Evolutionary conservation across 2,888 invertebrate species (phyloP).

Genomic region (Sesia apiformis): DNA sequence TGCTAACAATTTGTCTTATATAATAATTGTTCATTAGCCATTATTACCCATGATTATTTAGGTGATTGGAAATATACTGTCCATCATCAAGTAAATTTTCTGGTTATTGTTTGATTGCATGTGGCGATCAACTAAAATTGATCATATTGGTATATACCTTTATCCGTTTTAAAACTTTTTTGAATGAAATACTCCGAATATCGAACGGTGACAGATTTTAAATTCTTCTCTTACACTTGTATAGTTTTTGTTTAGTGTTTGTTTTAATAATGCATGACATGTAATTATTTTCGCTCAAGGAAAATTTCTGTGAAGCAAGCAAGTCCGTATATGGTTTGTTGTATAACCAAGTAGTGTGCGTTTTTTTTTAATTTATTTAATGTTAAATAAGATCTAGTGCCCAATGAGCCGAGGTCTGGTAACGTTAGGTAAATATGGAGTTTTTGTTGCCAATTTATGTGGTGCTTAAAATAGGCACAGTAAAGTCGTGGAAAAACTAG

Average conservation of each 20-base stretch:
- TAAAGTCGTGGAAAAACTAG: constrained; percentile 26
- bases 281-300: constrained; percentile 53
- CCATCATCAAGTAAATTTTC: too few relatives aligned
- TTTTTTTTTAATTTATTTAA: constrained; percentile 6
- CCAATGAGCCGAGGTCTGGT: constrained; percentile 4
- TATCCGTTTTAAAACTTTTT: constrained; percentile 51
- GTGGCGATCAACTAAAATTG: too few relatives aligned
- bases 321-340: constrained; percentile 7
- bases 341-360: constrained; percentile 6
- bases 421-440: constrained; percentile 7
- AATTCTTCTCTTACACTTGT: constrained; percentile 72
- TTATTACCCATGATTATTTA: too few relatives aligned
- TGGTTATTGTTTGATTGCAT: too few relatives aligned
- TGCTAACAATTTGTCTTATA: too few relatives aligned
- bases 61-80: too few relatives aligned
- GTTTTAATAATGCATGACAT: constrained; percentile 67
- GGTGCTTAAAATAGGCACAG: constrained; percentile 16
- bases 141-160: constrained; percentile 12
- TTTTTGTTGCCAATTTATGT: constrained; percentile 21
- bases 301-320: constrained; percentile 9
- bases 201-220: constrained; percentile 69
- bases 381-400: constrained; percentile 3
- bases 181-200: constrained; percentile 57
- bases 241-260: constrained; percentile 43
- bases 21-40: too few relatives aligned